Evolutionary conservation across 2,113 vertebrate species (phyloP).

Genomic region (Actenoides lindsayi): DNA sequence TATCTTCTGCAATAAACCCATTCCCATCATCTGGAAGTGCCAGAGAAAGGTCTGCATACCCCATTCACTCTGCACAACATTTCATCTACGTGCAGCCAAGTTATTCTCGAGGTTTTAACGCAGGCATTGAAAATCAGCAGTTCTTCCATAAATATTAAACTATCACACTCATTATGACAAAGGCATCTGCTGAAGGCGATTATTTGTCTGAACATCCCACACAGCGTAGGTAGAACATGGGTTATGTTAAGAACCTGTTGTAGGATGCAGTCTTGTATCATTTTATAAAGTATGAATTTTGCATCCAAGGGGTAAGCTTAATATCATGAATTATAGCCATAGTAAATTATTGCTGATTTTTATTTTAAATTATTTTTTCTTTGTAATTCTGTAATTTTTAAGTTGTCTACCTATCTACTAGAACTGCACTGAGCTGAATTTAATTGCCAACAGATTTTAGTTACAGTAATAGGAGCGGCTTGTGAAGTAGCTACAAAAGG

Average conservation of each 20-base stretch:
- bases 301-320: constrained; percentile 23
- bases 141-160: constrained; percentile 64
- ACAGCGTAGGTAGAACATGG: constrained; percentile 59
- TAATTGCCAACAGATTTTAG: constrained; percentile 50
- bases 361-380: background rate
- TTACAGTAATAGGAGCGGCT: constrained; percentile 21
- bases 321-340: background rate
- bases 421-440: background rate
- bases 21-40: background rate
- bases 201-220: constrained; percentile 67
- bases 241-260: constrained; percentile 64
- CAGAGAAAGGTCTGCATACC: rapidly evolving
- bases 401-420: constrained; percentile 24
- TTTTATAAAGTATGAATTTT: constrained; percentile 28
- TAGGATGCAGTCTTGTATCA: constrained; percentile 42
- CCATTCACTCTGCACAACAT: background rate
- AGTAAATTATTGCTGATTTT: background rate
- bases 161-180: constrained; percentile 64
- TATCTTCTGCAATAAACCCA: background rate
- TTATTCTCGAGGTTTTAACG: constrained; percentile 22
- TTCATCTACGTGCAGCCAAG: background rate
- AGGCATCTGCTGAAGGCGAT: constrained; percentile 66
- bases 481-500: constrained; percentile 34
- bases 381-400: background rate
- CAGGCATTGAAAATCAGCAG: constrained; percentile 53